Conservation (phyloP, 2,113 vertebrate species). For the Salvator merianae region DNA sequence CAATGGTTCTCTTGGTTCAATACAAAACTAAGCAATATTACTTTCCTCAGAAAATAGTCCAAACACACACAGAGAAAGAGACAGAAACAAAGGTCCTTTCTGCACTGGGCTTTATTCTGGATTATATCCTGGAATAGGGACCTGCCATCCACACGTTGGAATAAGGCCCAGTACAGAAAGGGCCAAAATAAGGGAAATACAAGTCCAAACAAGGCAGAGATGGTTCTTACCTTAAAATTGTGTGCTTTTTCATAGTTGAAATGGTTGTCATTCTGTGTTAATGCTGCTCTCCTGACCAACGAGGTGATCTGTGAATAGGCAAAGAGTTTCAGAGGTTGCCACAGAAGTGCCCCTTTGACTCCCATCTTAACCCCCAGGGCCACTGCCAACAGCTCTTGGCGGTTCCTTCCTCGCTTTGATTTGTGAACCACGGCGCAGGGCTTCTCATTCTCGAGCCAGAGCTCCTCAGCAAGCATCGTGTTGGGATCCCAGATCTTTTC, state of each 20-base stretch:
- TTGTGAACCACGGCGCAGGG: constrained; percentile 79
- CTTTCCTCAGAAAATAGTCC: neutral
- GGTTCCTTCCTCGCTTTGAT: constrained; percentile 84
- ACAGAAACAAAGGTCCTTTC: accelerated
- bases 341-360: constrained; percentile 84
- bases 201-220: neutral
- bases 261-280: constrained; percentile 91
- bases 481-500: constrained; percentile 77
- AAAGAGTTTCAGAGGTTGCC: constrained; percentile 97
- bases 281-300: constrained; percentile 86
- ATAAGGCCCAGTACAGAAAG: neutral
- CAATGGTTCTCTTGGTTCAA: constrained; percentile 3
- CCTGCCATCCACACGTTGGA: neutral
- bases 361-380: constrained; percentile 91
- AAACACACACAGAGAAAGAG: neutral
- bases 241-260: constrained; percentile 97
- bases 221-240: constrained; percentile 95
- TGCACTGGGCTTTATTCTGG: too few relatives aligned
- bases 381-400: constrained; percentile 90
- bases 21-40: constrained; percentile 14
- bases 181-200: neutral
- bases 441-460: constrained; percentile 82
- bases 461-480: constrained; percentile 72
- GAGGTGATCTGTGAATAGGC: constrained; percentile 97
- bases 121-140: too few relatives aligned